Evolutionary conservation across 2,888 invertebrate genomes (phyloP).

Genomic region (Volucella inflata): DNA sequence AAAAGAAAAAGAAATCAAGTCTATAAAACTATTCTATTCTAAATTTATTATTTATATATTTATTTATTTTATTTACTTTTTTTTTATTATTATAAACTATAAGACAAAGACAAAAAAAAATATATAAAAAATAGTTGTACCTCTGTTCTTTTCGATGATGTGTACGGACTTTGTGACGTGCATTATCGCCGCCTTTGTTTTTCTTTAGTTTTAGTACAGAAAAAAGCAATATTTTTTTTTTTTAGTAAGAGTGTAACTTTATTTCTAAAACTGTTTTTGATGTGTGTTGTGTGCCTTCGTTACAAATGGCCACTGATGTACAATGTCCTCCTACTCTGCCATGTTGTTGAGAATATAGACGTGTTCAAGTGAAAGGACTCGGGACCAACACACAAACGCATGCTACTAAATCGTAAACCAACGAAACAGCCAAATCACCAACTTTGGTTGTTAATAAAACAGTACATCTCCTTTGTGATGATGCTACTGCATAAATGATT

Average conservation of each 20-base stretch:
- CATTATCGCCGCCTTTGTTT: constrained; percentile 64
- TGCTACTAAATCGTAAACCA: constrained; percentile 10
- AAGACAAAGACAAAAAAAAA: neutral
- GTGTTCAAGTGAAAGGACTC: constrained; percentile 28
- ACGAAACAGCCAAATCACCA: constrained; percentile 44
- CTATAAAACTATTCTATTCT: constrained; percentile 43
- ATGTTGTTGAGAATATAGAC: constrained; percentile 5
- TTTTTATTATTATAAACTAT: too few species aligned
- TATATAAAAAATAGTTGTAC: constrained; percentile 33
- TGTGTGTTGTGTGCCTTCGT: constrained; percentile 74
- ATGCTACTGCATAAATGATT: constrained; percentile 22
- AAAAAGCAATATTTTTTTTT: constrained; percentile 36
- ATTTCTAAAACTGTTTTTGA: constrained; percentile 72
- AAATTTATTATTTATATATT: constrained; percentile 54
- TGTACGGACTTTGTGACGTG: constrained; percentile 54
- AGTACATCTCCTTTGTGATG: constrained; percentile 38
- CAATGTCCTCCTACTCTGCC: constrained; percentile 53
- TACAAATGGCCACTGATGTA: constrained; percentile 71
- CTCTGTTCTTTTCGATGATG: constrained; percentile 56
- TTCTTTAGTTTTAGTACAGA: constrained; percentile 70
- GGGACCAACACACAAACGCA: constrained; percentile 21
- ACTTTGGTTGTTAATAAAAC: constrained; percentile 56
- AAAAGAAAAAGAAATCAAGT: constrained; percentile 36
- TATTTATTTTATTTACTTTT: constrained; percentile 19
- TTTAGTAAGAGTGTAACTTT: constrained; percentile 72